Conservation (phyloP, 2,888 invertebrate genomes). For the Nemotelus nigrinus region DNA sequence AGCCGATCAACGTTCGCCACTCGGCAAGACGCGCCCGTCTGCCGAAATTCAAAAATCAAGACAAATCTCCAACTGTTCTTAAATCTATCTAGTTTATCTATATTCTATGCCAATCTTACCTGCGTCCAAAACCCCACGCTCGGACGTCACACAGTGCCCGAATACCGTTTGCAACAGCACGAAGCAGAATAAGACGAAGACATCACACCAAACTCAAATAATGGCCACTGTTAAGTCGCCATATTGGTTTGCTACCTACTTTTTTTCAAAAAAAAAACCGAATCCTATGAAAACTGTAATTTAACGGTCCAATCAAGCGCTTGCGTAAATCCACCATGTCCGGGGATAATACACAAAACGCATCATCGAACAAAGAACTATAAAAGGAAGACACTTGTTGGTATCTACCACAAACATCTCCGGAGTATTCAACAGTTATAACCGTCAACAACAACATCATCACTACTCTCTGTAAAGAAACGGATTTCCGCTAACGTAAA, state of each 20-base stretch:
- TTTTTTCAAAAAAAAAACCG: conserved; percentile 1
- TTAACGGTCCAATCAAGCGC: conserved; percentile 39
- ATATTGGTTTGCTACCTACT: not conserved
- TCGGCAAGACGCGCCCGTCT: too few relatives aligned
- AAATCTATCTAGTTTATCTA: too few relatives aligned
- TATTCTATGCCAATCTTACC: not conserved
- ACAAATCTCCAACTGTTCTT: too few relatives aligned
- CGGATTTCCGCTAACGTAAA: too few relatives aligned
- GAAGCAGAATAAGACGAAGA: conserved; percentile 11
- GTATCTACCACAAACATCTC: conserved; percentile 40
- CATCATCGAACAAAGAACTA: conserved; percentile 32
- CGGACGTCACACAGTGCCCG: not conserved
- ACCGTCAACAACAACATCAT: conserved; percentile 11
- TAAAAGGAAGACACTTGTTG: conserved; percentile 45
- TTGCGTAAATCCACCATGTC: conserved; percentile 21
- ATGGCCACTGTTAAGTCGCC: conserved; percentile 13
- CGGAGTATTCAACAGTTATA: conserved; percentile 37
- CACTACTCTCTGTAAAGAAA: not conserved
- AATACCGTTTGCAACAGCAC: not conserved
- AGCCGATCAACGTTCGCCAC: too few relatives aligned
- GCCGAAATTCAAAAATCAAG: too few relatives aligned
- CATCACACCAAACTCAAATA: not conserved
- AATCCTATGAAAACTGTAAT: conserved; percentile 22
- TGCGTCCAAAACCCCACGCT: conserved; percentile 22
- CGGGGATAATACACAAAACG: conserved; percentile 20